Conservation (phyloP, 2,113 vertebrate genomes). For the Columba livia region DNA sequence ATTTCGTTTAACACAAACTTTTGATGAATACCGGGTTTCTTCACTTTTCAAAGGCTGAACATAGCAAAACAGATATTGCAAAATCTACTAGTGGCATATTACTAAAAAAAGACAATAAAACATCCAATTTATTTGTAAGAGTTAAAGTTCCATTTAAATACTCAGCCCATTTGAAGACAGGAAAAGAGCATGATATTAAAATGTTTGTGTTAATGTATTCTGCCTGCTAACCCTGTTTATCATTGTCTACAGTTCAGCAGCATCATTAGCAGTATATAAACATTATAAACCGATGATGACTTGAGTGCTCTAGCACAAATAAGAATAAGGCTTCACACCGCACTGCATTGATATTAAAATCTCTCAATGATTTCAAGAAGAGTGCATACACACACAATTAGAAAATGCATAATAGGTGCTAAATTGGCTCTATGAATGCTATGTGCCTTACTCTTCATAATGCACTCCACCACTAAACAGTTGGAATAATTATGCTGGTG, state of each 20-base stretch:
- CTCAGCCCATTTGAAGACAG: not conserved
- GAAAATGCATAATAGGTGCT: not conserved
- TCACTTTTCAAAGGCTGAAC: not conserved
- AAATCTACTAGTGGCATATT: not conserved
- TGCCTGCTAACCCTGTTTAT: not conserved
- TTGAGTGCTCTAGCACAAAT: not conserved
- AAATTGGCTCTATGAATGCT: not conserved
- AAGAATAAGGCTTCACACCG: not conserved
- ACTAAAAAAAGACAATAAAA: not conserved
- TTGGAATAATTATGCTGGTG: not conserved
- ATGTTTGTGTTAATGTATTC: not conserved
- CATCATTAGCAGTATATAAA: conserved; percentile 38
- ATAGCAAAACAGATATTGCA: not conserved
- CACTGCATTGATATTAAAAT: not conserved
- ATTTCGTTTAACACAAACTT: not conserved
- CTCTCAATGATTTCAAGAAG: not conserved
- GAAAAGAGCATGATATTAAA: not conserved
- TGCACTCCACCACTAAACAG: not conserved
- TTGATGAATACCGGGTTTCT: not conserved
- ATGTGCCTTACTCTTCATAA: not conserved
- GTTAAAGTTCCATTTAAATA: not conserved
- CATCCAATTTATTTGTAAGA: not conserved
- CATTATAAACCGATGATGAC: not conserved
- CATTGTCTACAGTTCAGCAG: conserved; percentile 1
- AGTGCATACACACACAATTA: not conserved